Evolutionary conservation across 2,888 invertebrate genomes (phyloP), one percentile per base, ranked within the genome.

Genomic region (Scelioninae gen. 1): DNA sequence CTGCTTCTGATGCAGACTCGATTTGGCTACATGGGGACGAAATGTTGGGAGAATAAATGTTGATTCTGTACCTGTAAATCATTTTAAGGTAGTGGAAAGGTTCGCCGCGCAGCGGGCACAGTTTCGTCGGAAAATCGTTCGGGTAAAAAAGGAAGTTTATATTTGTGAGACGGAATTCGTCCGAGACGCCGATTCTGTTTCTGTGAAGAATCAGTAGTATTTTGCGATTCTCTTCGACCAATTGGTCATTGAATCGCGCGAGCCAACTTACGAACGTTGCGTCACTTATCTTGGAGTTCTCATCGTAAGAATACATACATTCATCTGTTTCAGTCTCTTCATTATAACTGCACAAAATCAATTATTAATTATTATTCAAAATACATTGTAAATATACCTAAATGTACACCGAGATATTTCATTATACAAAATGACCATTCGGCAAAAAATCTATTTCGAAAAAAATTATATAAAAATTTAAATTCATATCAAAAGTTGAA

Each of bases 11-110:
- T n/a, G n/a, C n/a, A n/a, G n/a, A n/a, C n/a, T n/a, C n/a, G n/a
- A n/a, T n/a, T n/a, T n/a, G n/a, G n/a, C n/a, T n/a, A n/a, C n/a
- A n/a, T n/a, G n/a, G n/a, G n/a, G n/a, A n/a, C n/a, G n/a, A n/a
- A n/a, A n/a, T 60, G 13, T 11, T 16, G 32, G 55, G 6, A 45
- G 56, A 68, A 34, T 23, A 40, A 69, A 58, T 58, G 38, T 69
- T 58, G 58, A 69, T 58, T 51, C 10, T 85, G 29, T 80, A 84
- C 31, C 91, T 85, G 62, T 90, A 89, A 29, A 83, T 77, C 88
- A 90, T 90, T 74, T 91, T 90, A 3, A 90, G 66, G 60, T 72
- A 88, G 56, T 89, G 89, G 69, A 88, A 90, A 13, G 89, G 66
- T 63, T 90, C 87, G 5, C 86, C 86, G 29, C 86, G 84, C 3